Evolutionary conservation across 30 jellyfish, hydroid and myxozoan genomes (phyloP), one percentile per base, ranked within the genome.

Genomic region (Aurelia coerulea): DNA sequence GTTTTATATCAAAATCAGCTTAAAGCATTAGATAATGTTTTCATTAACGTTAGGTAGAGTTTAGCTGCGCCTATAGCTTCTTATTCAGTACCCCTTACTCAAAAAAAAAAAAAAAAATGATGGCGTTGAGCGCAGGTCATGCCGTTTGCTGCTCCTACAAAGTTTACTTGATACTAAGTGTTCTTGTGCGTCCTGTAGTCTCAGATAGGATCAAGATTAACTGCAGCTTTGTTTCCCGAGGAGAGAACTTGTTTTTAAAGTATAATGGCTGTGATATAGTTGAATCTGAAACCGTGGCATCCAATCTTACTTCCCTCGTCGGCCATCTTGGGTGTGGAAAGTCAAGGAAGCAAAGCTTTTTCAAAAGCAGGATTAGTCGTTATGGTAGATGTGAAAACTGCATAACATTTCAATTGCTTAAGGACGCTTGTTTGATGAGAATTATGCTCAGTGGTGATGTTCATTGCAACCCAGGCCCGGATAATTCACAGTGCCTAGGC

Each of bases 81-180:
- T 23, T 0, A 23, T 23, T 23, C 0, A 23, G 29, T 23, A 23
- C 29, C 29, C 29, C 29, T 0, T 23, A 23, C 29, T 23, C 29
- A 37, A 37, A 37, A 37, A 37, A 37, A 37, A 37, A 37, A 4
- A 37, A 37, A 37, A 37, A 37, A 37, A 37, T n/a, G n/a, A 42
- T 72, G 82, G 66, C 82, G 66, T 72, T 35, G 69, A 76, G 41
- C 9, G 75, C 53, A 64, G 62, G 86, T 46, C 41, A 39, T 73
- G 65, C 83, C 74, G 68, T 42, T 42, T 73, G 83, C 83, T 73
- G 65, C 73, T 73, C 68, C 67, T 73, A 49, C 68, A 34, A 73
- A 73, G 0, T 73, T 34, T 14, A 73, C 74, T 73, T 73, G 68
- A 73, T 73, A 73, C 68, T 73, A 58, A 66, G 77, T 66, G 77